A percentile compares a stretch with the other conserved stretches of the same genome.
Conservation (phyloP, 2,888 invertebrate species). For the Dermolepida albohirtum region DNA sequence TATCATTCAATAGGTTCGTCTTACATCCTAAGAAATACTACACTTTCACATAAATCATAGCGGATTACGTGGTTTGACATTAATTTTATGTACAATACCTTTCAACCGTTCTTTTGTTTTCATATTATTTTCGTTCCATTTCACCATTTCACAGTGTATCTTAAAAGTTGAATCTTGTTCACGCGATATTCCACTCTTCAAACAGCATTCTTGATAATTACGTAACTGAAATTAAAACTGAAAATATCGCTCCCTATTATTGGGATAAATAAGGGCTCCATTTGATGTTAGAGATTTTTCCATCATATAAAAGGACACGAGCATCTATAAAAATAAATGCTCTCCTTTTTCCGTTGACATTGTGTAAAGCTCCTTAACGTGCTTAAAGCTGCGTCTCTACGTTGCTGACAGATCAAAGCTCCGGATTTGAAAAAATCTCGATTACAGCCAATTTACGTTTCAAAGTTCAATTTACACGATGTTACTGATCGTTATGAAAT, state of each 20-base stretch:
- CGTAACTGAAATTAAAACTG: not conserved
- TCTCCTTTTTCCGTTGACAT: constrained; percentile 41
- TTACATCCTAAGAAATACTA: too few species aligned
- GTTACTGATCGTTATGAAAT: not conserved
- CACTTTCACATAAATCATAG: too few species aligned
- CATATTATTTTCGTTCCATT: constrained; percentile 11
- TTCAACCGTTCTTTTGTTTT: not conserved
- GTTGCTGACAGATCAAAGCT: constrained; percentile 38
- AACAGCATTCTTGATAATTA: constrained; percentile 1
- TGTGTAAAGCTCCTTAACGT: constrained; percentile 41
- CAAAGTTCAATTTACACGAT: constrained; percentile 10
- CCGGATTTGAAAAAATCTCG: constrained; percentile 16
- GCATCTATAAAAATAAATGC: constrained; percentile 26
- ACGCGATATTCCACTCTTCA: constrained; percentile 3
- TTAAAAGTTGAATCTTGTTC: constrained; percentile 11
- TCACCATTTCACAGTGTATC: not conserved
- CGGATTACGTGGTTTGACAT: not conserved
- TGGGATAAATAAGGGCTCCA: not conserved
- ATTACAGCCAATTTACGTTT: constrained; percentile 17
- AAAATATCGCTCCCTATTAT: constrained; percentile 8
- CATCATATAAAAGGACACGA: constrained; percentile 7
- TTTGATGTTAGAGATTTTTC: constrained; percentile 6
- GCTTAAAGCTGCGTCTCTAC: constrained; percentile 3
- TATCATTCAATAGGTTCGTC: too few species aligned
- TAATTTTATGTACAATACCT: constrained; percentile 4